Percentiles rank a stretch among this genome's conserved stretches.
phyloP scores from a whole-genome alignment of 2,113 vertebrate species.

The Periophthalmodon schlosseri region DNA sequence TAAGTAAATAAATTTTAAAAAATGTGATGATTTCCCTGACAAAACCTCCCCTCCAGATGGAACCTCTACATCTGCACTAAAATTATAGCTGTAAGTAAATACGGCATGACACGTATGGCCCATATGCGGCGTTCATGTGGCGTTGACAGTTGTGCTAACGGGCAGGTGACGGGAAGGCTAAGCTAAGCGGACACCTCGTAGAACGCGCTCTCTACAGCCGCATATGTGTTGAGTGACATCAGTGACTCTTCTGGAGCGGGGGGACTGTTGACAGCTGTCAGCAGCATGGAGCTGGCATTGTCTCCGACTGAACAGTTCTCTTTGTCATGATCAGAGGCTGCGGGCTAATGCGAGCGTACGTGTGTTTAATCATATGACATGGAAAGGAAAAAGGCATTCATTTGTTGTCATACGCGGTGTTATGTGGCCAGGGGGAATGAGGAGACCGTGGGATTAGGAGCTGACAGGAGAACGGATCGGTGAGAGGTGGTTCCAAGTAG shows the following conservation, averaged over 20 bases:
- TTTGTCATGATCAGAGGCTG: background rate
- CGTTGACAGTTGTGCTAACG: conserved; percentile 12
- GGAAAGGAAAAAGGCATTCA: background rate
- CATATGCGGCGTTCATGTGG: background rate
- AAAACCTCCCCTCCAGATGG: too few relatives aligned
- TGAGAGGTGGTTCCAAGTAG: background rate
- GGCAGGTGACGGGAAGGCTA: conserved; percentile 5
- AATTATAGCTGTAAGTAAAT: background rate
- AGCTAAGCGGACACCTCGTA: background rate
- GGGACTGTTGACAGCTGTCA: conserved; percentile 21
- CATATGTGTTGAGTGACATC: conserved; percentile 2
- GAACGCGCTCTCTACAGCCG: background rate
- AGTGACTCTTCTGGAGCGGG: conserved; percentile 11
- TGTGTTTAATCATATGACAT: background rate
- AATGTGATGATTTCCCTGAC: background rate
- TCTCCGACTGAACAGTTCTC: background rate
- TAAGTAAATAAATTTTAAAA: too few relatives aligned
- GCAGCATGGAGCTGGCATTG: background rate
- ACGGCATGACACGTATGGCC: too few relatives aligned
- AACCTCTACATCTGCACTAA: background rate
- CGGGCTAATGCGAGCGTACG: background rate
- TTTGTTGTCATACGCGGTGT: background rate
- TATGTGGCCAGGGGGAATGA: background rate
- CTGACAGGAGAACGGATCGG: background rate
- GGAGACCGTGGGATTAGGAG: background rate